A percentile compares a stretch with the other conserved stretches of the same genome.
Conservation (phyloP, 2,888 invertebrate species). For the Epiblema foenella region DNA sequence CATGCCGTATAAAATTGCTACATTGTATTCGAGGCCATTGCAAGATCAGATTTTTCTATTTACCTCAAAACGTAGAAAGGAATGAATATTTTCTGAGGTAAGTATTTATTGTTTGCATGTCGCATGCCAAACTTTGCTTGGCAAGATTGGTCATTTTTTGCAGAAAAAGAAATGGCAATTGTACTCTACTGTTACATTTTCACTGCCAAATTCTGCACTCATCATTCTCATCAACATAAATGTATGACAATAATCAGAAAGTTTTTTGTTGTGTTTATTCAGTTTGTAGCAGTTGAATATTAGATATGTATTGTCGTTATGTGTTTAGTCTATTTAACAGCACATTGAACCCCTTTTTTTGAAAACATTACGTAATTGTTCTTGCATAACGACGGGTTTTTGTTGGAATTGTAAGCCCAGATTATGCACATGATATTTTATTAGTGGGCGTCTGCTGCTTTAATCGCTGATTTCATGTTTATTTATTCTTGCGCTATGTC, state of each 20-base stretch:
- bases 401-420: constrained; percentile 18
- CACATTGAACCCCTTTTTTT: constrained; percentile 25
- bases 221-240: background rate
- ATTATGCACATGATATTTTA: constrained; percentile 34
- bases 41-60: too few relatives aligned
- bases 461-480: constrained; percentile 12
- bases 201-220: background rate
- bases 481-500: constrained; percentile 16
- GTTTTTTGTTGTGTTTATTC: background rate
- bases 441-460: constrained; percentile 29
- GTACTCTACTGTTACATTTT: too few relatives aligned
- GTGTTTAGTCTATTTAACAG: background rate
- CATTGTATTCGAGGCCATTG: too few relatives aligned
- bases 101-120: too few relatives aligned
- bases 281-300: background rate
- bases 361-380: constrained; percentile 22
- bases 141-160: too few relatives aligned
- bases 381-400: constrained; percentile 25
- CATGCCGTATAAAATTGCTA: too few relatives aligned
- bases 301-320: background rate
- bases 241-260: background rate
- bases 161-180: too few relatives aligned
- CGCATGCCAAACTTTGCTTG: too few relatives aligned
- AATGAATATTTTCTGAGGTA: too few relatives aligned
- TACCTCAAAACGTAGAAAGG: too few relatives aligned